Conservation (phyloP, 2,797 vertebrate species). For the Pogoniulus pusillus region DNA sequence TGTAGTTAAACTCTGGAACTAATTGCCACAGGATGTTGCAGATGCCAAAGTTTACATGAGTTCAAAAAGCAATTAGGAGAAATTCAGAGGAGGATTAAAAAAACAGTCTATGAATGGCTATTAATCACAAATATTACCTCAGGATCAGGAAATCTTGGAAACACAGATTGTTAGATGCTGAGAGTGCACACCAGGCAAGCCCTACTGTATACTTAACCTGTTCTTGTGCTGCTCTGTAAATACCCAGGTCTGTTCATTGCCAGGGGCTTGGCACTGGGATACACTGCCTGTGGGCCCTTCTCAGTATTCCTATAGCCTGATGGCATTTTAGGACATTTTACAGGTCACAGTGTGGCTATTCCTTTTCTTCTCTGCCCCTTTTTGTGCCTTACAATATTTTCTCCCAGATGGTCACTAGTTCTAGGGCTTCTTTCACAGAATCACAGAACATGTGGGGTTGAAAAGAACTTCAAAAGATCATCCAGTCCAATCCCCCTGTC, state of each 20-base stretch:
- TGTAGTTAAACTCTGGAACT: conserved; percentile 57
- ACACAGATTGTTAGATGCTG: neutral
- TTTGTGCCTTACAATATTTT: neutral
- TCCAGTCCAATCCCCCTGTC: too few species aligned
- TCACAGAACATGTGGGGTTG: too few species aligned
- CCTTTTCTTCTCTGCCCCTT: neutral
- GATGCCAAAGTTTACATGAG: conserved; percentile 60
- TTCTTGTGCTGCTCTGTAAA: neutral
- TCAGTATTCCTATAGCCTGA: neutral
- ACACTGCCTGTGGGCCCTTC: neutral
- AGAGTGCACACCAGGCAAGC: neutral
- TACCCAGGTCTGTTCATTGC: neutral
- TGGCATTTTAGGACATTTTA: neutral
- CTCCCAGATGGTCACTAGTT: neutral
- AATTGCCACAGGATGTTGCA: conserved; percentile 65
- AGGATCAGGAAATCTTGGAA: conserved; percentile 38
- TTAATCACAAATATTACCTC: conserved; percentile 49
- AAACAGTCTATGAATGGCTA: neutral
- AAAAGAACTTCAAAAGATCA: too few species aligned
- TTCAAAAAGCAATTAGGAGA: conserved; percentile 62
- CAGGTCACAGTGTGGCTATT: neutral
- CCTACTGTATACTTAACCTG: neutral
- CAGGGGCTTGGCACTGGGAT: neutral
- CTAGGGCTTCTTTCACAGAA: neutral
- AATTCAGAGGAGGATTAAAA: conserved; percentile 13